Conservation (phyloP, 2,797 vertebrate genomes). For the Phoxinus dragarum region DNA sequence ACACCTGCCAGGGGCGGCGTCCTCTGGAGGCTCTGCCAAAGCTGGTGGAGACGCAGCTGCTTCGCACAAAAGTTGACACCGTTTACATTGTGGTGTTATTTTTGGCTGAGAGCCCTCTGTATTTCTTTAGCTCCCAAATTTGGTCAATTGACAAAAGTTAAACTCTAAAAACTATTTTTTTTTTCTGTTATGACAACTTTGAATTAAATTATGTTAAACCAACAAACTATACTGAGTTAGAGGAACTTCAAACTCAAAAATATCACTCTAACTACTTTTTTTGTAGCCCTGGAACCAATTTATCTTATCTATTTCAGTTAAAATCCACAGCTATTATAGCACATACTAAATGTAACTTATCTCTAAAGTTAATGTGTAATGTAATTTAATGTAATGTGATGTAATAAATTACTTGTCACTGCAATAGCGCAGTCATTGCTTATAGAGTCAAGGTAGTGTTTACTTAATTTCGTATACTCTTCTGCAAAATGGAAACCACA, state of each 20-base stretch:
- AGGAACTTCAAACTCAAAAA: not conserved
- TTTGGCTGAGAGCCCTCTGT: conserved; percentile 63
- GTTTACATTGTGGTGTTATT: conserved; percentile 67
- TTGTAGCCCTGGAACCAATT: not conserved
- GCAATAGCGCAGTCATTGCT: not conserved
- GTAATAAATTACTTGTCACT: not conserved
- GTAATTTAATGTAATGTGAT: not conserved
- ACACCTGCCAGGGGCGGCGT: conserved; percentile 67
- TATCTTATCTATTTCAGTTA: not conserved
- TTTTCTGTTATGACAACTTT: not conserved
- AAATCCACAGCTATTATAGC: not conserved
- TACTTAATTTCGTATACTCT: not conserved
- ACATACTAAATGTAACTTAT: not conserved
- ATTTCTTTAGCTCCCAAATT: conserved; percentile 54
- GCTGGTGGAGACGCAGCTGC: conserved; percentile 70
- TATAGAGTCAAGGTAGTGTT: not conserved
- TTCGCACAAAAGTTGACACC: conserved; percentile 65
- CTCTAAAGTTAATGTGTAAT: not conserved
- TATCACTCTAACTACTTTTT: not conserved
- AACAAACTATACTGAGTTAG: not conserved
- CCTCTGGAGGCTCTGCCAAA: conserved; percentile 62
- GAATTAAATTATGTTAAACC: not conserved
- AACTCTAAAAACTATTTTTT: not conserved
- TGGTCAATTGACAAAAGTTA: not conserved
- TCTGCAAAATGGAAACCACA: not conserved